Conservation (phyloP, 2,888 invertebrate genomes). For the Philereme vetulata region DNA sequence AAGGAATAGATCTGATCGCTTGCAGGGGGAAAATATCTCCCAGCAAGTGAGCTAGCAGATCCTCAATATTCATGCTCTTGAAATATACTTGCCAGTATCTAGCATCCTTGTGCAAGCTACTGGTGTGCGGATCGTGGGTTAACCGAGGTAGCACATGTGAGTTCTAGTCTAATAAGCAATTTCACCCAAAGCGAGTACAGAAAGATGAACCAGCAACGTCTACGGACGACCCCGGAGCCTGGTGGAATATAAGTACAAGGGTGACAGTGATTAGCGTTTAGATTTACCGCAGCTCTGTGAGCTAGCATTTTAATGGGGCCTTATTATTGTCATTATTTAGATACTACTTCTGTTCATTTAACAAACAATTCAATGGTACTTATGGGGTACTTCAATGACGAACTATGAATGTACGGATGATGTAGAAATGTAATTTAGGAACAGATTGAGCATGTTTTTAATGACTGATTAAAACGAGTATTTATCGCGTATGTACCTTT, state of each 20-base stretch:
- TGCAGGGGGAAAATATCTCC: too few relatives aligned
- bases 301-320: conserved; percentile 22
- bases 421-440: conserved; percentile 14
- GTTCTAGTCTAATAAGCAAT: conserved; percentile 59
- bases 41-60: too few relatives aligned
- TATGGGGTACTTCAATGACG: conserved; percentile 18
- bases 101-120: too few relatives aligned
- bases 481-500: too few relatives aligned
- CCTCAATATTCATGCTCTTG: too few relatives aligned
- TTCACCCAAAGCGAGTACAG: conserved; percentile 22
- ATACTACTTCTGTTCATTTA: conserved; percentile 12
- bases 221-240: conserved; percentile 5
- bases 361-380: conserved; percentile 13
- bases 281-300: conserved; percentile 26
- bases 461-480: not conserved
- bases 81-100: too few relatives aligned
- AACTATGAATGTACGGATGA: conserved; percentile 29
- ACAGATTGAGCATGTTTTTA: conserved; percentile 2
- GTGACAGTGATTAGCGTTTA: conserved; percentile 28
- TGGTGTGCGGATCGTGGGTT: too few relatives aligned
- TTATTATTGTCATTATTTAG: conserved; percentile 16
- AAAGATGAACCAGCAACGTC: conserved; percentile 18
- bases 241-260: conserved; percentile 31
- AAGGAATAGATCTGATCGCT: too few relatives aligned
- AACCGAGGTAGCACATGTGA: conserved; percentile 44